These are phyloP conservation scores for Papilio dardanus DNA, from an alignment of 1,140 invertebrate genomes.

Conservation along the genomic window DNA sequence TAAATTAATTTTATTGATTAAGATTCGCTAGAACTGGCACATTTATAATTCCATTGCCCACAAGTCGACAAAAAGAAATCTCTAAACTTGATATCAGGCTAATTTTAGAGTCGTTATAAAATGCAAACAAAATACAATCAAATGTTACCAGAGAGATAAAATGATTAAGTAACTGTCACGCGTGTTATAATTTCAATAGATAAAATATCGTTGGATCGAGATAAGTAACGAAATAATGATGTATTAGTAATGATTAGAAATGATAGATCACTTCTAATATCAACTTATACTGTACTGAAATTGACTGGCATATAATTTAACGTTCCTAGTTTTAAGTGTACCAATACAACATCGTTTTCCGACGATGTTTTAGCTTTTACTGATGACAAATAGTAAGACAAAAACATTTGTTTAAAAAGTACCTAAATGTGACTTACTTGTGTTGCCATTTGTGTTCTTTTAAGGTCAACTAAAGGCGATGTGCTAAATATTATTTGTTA, in stretches of 20 bases:
- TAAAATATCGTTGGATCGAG: neutral
- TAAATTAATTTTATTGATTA: conserved; percentile 45
- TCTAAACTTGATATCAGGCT: neutral
- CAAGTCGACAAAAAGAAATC: neutral
- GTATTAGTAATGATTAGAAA: neutral
- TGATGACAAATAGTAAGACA: too few relatives aligned
- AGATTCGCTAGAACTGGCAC: conserved; percentile 12
- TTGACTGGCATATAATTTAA: too few relatives aligned
- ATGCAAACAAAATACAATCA: conserved; percentile 19
- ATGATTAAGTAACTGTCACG: neutral
- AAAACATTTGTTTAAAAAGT: neutral
- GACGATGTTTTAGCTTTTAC: too few relatives aligned
- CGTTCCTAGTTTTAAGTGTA: too few relatives aligned
- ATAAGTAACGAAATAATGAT: neutral
- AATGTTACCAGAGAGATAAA: conserved; percentile 28
- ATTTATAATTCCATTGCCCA: neutral
- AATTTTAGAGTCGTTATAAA: neutral
- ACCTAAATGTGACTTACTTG: neutral
- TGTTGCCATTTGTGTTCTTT: conserved; percentile 11
- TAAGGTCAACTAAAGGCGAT: conserved; percentile 39
- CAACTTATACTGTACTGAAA: neutral
- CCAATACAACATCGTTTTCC: too few relatives aligned
- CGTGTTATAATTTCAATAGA: neutral
- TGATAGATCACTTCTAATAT: neutral
- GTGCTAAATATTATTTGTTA: conserved; percentile 46